Conservation (phyloP, 2,888 invertebrate species). For the Latheticus oryzae region DNA sequence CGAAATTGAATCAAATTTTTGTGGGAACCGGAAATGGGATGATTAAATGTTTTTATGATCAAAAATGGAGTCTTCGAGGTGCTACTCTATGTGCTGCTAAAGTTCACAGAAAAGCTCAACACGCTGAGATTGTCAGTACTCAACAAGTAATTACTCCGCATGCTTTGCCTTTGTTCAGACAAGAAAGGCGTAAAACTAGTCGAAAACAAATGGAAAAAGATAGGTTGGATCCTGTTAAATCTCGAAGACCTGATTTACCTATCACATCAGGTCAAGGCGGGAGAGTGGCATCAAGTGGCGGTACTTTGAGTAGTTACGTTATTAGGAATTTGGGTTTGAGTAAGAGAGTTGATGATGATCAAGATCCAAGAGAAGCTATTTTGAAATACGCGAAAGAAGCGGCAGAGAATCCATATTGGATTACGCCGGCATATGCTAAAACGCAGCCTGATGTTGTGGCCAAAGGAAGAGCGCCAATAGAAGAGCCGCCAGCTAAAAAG, state of each 20-base stretch:
- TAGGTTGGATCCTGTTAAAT: slow-evolving; percentile 86
- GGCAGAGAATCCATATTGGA: slow-evolving; percentile 97
- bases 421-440: slow-evolving; percentile 89
- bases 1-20: slow-evolving; percentile 96
- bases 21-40: slow-evolving; percentile 92
- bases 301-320: slow-evolving; percentile 91
- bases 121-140: slow-evolving; percentile 87
- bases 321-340: slow-evolving; percentile 95
- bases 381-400: slow-evolving; percentile 95
- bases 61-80: slow-evolving; percentile 86
- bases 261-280: slow-evolving; percentile 94
- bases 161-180: slow-evolving; percentile 93
- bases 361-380: slow-evolving; percentile 95
- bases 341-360: slow-evolving; percentile 90
- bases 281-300: slow-evolving; percentile 92
- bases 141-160: slow-evolving; percentile 97
- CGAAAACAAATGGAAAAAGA: slow-evolving; percentile 93
- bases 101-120: slow-evolving; percentile 77
- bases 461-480: slow-evolving; percentile 59
- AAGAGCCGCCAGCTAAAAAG: slow-evolving; percentile 62
- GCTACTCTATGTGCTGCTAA: slow-evolving; percentile 91
- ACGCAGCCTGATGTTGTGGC: slow-evolving; percentile 91
- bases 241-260: slow-evolving; percentile 84
- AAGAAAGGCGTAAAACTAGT: slow-evolving; percentile 88
- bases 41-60: slow-evolving; percentile 92